Percentiles rank a stretch among this genome's conserved stretches.
Evolutionary conservation across 1,140 invertebrate genomes (phyloP).

Genomic region (Magallana angulata): DNA sequence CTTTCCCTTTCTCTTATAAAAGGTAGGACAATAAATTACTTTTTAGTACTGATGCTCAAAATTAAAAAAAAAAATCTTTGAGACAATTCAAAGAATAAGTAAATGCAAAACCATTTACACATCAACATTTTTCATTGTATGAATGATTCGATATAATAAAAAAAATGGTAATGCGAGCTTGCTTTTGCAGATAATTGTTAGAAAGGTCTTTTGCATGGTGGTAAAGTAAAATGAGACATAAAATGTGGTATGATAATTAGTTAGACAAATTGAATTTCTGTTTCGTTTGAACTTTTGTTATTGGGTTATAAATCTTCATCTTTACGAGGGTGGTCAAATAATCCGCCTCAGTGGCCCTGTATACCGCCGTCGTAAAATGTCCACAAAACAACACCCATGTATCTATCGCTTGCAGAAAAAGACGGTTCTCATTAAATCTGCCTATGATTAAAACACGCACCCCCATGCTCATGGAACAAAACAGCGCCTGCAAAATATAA

Average conservation of each 20-base stretch:
- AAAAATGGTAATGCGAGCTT: too few relatives aligned
- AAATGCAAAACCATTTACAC: too few relatives aligned
- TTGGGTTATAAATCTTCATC: conserved; percentile 19
- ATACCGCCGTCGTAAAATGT: not conserved
- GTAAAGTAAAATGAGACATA: not conserved
- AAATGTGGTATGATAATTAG: conserved; percentile 23
- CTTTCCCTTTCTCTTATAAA: too few relatives aligned
- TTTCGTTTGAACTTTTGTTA: conserved; percentile 34
- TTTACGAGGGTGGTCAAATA: conserved; percentile 22
- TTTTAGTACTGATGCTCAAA: too few relatives aligned
- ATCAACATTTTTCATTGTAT: too few relatives aligned
- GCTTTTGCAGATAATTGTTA: too few relatives aligned
- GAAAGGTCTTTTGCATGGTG: not conserved
- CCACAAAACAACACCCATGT: conserved; percentile 25
- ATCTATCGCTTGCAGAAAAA: not conserved
- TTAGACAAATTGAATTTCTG: conserved; percentile 35
- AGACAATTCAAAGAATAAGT: too few relatives aligned
- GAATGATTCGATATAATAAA: too few relatives aligned
- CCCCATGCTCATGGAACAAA: not conserved
- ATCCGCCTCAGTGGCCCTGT: not conserved
- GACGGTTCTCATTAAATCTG: not conserved
- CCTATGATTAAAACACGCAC: not conserved
- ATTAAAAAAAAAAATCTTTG: too few relatives aligned
- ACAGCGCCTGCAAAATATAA: too few relatives aligned
- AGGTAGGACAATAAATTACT: too few relatives aligned